These are phyloP conservation scores for Pipistrellus pipistrellus DNA, from an alignment of 2,797 vertebrate species.

Conservation along the genomic window DNA sequence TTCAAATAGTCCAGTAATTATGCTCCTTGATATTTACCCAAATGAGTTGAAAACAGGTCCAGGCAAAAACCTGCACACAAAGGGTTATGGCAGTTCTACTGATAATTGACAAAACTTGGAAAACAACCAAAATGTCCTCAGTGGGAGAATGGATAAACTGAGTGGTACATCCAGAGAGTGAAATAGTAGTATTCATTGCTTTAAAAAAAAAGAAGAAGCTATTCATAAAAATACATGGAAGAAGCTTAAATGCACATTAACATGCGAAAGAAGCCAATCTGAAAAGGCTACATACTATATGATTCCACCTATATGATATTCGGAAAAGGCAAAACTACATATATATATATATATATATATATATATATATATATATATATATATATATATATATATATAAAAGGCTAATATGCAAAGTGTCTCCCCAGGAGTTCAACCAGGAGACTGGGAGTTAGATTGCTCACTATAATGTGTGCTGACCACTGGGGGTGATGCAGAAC, in stretches of 20 bases:
- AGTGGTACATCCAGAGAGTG: background rate
- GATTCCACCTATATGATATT: background rate
- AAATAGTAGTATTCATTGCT: background rate
- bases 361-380: no score
- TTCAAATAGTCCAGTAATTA: background rate
- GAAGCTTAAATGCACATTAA: background rate
- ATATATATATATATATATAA: background rate
- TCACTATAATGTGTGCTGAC: no score
- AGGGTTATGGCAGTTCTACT: background rate
- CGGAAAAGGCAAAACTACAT: background rate
- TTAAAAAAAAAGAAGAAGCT: background rate
- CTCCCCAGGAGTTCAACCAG: no score
- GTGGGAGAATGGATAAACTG: background rate
- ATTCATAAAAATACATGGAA: background rate
- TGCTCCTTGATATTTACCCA: background rate
- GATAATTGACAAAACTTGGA: background rate
- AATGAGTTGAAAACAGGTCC: background rate
- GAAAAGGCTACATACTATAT: background rate
- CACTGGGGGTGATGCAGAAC: no score
- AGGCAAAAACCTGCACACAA: background rate
- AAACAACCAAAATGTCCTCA: background rate
- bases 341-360: background rate
- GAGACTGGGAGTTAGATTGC: no score
- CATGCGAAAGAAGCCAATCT: conserved; percentile 1
- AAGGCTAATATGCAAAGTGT: no score